Evolutionary conservation across 2,113 vertebrate species (phyloP).

Genomic region (Bubalus kerabau): DNA sequence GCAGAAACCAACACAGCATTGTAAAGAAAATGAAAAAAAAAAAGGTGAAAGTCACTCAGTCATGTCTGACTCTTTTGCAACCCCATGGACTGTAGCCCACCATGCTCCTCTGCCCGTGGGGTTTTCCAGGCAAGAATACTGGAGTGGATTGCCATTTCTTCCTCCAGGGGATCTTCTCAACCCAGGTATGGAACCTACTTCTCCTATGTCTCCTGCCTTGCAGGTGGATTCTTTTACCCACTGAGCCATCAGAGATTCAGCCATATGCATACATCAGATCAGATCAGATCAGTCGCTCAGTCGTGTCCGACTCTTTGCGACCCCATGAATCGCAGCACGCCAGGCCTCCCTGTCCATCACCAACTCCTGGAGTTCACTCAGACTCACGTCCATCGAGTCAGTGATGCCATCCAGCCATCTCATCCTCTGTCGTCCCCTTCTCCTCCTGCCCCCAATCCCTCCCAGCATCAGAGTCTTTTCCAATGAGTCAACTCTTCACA

Average conservation of each 20-base stretch:
- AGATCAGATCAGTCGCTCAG: too few relatives aligned
- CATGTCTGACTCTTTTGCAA: neutral
- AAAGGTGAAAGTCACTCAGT: neutral
- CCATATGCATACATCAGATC: neutral
- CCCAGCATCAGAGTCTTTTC: too few relatives aligned
- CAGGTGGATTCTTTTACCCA: neutral
- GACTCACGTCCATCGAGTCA: too few relatives aligned
- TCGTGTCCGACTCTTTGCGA: fast-evolving
- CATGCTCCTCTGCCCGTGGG: fast-evolving
- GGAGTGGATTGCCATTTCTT: neutral
- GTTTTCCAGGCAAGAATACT: neutral
- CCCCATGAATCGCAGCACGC: too few relatives aligned
- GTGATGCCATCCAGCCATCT: too few relatives aligned
- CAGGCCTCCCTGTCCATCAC: too few relatives aligned
- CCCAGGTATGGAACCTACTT: neutral
- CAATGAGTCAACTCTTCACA: too few relatives aligned
- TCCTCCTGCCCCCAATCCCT: too few relatives aligned
- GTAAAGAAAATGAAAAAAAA: neutral
- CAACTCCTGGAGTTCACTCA: too few relatives aligned
- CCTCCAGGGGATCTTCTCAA: neutral
- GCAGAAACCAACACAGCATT: neutral
- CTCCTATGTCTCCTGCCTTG: neutral
- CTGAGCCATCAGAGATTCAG: neutral
- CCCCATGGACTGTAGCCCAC: neutral
- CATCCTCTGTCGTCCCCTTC: too few relatives aligned